Base-by-base conservation (phyloP, 2,113 vertebrate species). In the Entosphenus tridentatus region DNA sequence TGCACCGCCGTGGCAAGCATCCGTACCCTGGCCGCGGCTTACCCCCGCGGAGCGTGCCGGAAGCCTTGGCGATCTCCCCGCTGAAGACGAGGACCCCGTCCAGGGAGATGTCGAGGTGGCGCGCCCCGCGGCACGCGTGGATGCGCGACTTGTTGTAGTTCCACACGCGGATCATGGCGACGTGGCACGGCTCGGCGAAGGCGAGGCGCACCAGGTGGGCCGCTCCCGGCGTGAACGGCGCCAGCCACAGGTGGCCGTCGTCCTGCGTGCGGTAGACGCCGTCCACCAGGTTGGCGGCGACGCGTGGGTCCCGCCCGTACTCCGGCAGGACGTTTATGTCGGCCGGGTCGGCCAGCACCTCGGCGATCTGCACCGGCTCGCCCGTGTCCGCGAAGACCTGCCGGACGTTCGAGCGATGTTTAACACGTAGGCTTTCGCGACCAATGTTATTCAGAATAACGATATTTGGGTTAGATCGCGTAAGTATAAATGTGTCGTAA, bases 111-210 rank as follows among this genome's bases (percentile, higher is more conserved):
- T 82, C 76, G 69, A 95, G 78, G 73, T 95, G 89, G 78, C 81
- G 87, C 70, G 83, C 87, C 1, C 93, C 93, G 2, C 92, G 79
- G 76, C 91, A 95, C 10, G 92, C 96, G 74, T 96, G 89, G 55
- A 98, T 96, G 18, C 93, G 86, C 1, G 93, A 98, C 74, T 98
- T 98, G 75, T 98, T 98, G 75, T 98, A 98, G 79, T 98, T 98
- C 93, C 93, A 98, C 69, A 98, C 78, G 11, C 93, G 85, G 71
- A 98, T 87, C 83, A 98, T 87, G 57, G 93, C 90, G 1, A 98
- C 80, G 57, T 89, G 83, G 75, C 81, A 83, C 11, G 80, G 74
- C 17, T 74, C 74, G n/a, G 68, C 76, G 56, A 98, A 91, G 73
- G 95, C 82, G 67, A 95, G 72, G 56, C 78, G 80, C 74, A 97